These are phyloP conservation scores for Microctenopoma stevenorrisi DNA, from an alignment of 2,797 vertebrate species.

Conservation along the genomic window DNA sequence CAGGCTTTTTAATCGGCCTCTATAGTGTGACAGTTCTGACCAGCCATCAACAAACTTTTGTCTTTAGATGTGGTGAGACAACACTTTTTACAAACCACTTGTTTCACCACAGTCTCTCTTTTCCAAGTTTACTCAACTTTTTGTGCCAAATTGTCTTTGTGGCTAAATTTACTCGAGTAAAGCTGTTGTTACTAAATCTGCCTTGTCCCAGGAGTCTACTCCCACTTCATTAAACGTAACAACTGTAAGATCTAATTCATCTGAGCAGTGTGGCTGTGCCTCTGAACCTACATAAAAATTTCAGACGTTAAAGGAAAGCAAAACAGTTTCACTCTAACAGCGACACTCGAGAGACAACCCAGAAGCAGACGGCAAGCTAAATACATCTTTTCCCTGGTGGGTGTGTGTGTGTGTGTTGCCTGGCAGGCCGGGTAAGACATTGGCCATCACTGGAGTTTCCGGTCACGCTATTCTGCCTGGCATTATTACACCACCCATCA, in stretches of 20 bases:
- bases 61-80: too few relatives aligned
- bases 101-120: too few relatives aligned
- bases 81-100: too few relatives aligned
- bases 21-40: too few relatives aligned
- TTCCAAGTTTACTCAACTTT: too few relatives aligned
- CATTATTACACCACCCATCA: slow-evolving; percentile 78
- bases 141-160: background rate
- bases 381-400: slow-evolving; percentile 45
- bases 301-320: slow-evolving; percentile 54
- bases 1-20: too few relatives aligned
- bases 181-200: slow-evolving; percentile 22
- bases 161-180: background rate
- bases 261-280: slow-evolving; percentile 17
- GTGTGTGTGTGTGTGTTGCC: slow-evolving; percentile 26
- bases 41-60: too few relatives aligned
- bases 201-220: slow-evolving; percentile 22
- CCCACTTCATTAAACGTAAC: slow-evolving; percentile 45
- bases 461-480: slow-evolving; percentile 77
- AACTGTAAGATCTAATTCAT: slow-evolving; percentile 19
- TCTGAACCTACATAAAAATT: slow-evolving; percentile 52
- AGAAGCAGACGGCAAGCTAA: slow-evolving; percentile 46
- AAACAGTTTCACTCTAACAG: slow-evolving; percentile 53
- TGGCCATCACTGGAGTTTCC: slow-evolving; percentile 65
- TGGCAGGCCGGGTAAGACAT: slow-evolving; percentile 56
- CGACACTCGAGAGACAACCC: slow-evolving; percentile 41